These are phyloP conservation scores for Pristis pectinata DNA, from an alignment of 2,797 vertebrate species.

Conservation along the genomic window DNA sequence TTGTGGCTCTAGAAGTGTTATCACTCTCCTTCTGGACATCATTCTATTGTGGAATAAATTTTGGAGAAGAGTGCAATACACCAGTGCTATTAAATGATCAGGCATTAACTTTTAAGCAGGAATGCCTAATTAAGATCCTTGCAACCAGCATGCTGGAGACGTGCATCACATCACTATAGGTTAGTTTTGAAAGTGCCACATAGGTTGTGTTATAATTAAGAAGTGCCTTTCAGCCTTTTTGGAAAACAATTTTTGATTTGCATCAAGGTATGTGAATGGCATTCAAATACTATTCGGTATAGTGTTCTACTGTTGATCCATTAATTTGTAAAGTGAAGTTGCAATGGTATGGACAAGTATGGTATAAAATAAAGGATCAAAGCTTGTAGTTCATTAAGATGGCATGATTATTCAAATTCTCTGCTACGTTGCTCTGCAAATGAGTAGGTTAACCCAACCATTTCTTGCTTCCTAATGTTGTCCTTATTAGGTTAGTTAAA, in stretches of 20 bases:
- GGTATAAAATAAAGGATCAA: neutral
- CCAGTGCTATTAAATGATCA: too few species aligned
- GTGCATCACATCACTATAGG: neutral
- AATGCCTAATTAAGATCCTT: neutral
- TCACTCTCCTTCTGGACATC: too few species aligned
- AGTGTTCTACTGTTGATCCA: neutral
- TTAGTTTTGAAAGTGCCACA: neutral
- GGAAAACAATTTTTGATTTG: neutral
- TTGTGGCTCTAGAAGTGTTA: too few species aligned
- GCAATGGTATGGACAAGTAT: neutral
- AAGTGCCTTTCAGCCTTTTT: neutral
- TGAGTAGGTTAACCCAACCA: neutral
- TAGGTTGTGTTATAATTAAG: neutral
- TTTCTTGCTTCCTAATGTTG: neutral
- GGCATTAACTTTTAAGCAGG: too few species aligned
- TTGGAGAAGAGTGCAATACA: too few species aligned
- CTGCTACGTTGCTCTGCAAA: neutral
- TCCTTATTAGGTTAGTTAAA: neutral
- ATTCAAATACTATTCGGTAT: neutral
- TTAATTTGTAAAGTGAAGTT: neutral
- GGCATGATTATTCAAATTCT: neutral
- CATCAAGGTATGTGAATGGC: neutral
- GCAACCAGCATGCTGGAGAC: neutral
- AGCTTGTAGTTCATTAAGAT: neutral
- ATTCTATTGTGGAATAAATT: too few species aligned